Percentiles rank a stretch among this genome's conserved stretches.
Evolutionary conservation across 2,113 vertebrate species (phyloP).

Genomic region (Dendropsophus ebraccatus): DNA sequence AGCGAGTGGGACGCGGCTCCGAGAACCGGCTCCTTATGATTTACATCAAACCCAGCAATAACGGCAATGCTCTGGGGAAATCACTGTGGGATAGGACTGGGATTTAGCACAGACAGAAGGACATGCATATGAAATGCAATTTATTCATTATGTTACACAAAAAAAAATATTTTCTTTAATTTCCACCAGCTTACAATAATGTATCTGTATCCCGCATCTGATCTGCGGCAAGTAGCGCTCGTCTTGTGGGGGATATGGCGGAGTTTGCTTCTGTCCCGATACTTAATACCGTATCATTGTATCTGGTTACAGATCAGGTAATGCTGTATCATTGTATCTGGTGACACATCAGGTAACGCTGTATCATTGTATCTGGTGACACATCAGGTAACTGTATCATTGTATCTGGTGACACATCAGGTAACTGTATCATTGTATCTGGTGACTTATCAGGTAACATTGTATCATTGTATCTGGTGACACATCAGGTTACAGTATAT

Average conservation of each 20-base stretch:
- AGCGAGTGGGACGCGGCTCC: conserved; percentile 36
- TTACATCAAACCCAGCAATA: conserved; percentile 55
- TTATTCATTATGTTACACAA: conserved; percentile 54
- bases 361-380: not conserved
- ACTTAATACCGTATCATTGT: not conserved
- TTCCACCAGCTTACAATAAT: conserved; percentile 30
- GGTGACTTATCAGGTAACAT: too few species aligned
- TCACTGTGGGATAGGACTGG: conserved; percentile 42
- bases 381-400: not conserved
- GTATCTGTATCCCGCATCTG: not conserved
- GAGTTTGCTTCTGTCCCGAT: not conserved
- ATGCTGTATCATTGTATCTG: too few species aligned
- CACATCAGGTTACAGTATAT: too few species aligned
- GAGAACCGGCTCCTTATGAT: conserved; percentile 45
- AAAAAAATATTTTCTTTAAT: conserved; percentile 57
- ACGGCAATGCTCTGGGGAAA: conserved; percentile 55
- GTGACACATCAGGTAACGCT: not conserved
- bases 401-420: not conserved
- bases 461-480: not conserved
- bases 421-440: not conserved
- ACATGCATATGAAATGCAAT: conserved; percentile 58
- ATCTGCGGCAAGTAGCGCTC: not conserved
- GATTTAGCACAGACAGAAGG: conserved; percentile 55
- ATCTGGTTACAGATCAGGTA: not conserved
- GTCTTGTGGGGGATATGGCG: not conserved